A percentile compares a stretch with the other conserved stretches of the same genome.
These are phyloP conservation scores for Amphipoea oculea DNA, from an alignment of 2,888 invertebrate species.

Conservation along the genomic window DNA sequence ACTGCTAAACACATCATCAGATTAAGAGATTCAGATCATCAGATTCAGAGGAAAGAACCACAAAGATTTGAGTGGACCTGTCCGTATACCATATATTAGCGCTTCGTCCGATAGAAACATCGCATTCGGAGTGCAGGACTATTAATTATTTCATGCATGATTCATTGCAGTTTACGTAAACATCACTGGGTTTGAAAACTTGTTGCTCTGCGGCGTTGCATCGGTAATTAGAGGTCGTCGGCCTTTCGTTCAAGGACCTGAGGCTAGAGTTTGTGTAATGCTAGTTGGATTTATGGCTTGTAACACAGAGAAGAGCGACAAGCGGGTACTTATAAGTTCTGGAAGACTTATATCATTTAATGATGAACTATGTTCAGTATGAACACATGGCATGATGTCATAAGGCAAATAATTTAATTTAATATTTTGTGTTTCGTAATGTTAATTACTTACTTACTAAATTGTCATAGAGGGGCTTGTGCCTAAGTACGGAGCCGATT, in stretches of 20 bases:
- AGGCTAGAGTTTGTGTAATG: background rate
- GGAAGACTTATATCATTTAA: background rate
- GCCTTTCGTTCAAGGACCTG: conserved; percentile 15
- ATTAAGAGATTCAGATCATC: too few species aligned
- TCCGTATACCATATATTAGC: background rate
- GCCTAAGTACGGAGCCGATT: too few species aligned
- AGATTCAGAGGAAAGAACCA: too few species aligned
- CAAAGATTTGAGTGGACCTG: too few species aligned
- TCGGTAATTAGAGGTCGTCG: conserved; percentile 29
- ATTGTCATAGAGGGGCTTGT: too few species aligned
- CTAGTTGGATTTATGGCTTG: background rate
- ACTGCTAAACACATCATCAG: too few species aligned
- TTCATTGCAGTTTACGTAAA: conserved; percentile 46
- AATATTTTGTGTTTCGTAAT: too few species aligned
- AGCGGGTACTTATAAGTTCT: background rate
- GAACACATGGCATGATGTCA: too few species aligned
- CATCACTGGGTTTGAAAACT: conserved; percentile 3
- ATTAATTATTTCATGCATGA: conserved; percentile 12
- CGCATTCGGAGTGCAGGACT: background rate
- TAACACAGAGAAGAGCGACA: background rate
- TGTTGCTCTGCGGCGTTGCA: conserved; percentile 18
- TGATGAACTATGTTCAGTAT: background rate
- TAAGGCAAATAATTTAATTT: too few species aligned
- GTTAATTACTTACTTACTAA: too few species aligned
- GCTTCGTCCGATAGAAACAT: background rate